phyloP scores from a whole-genome alignment of 1,140 invertebrate genomes.

The Cydia splendana region DNA sequence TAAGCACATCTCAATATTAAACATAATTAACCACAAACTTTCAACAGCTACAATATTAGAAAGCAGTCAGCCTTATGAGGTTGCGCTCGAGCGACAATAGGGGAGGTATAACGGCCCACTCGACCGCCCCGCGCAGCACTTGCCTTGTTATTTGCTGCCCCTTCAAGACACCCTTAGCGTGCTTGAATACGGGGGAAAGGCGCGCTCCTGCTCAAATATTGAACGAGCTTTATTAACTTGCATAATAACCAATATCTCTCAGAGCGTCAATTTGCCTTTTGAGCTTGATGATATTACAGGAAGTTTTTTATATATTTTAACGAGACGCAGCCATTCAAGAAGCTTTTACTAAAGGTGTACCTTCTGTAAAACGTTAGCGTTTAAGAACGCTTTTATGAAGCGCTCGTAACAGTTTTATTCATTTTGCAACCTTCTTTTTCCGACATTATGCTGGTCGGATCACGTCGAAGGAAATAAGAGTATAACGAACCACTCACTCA shows the following conservation, averaged over 20 bases:
- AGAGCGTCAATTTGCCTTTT: neutral
- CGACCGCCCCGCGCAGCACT: constrained; percentile 1
- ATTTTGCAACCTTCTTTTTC: neutral
- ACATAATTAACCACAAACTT: neutral
- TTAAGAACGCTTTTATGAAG: neutral
- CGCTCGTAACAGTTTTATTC: neutral
- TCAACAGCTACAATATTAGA: constrained; percentile 8
- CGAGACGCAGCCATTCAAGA: neutral
- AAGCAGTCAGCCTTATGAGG: neutral
- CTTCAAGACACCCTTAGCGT: neutral
- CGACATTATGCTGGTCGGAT: neutral
- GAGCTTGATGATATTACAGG: neutral
- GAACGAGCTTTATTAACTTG: constrained; percentile 18
- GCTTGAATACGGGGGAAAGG: neutral
- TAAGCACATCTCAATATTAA: constrained; percentile 45
- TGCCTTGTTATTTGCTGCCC: constrained; percentile 21
- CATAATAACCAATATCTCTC: neutral
- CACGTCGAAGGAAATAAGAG: neutral
- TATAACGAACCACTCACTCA: neutral
- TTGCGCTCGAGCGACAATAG: constrained; percentile 5
- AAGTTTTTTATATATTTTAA: neutral
- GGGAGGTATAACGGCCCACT: constrained; percentile 13
- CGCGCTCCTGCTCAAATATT: constrained; percentile 4
- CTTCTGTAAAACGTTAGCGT: neutral
- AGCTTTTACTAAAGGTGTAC: neutral